These are phyloP conservation scores for Amblyopsis hoosieri DNA, from an alignment of 2,797 vertebrate genomes.

Conservation along the genomic window DNA sequence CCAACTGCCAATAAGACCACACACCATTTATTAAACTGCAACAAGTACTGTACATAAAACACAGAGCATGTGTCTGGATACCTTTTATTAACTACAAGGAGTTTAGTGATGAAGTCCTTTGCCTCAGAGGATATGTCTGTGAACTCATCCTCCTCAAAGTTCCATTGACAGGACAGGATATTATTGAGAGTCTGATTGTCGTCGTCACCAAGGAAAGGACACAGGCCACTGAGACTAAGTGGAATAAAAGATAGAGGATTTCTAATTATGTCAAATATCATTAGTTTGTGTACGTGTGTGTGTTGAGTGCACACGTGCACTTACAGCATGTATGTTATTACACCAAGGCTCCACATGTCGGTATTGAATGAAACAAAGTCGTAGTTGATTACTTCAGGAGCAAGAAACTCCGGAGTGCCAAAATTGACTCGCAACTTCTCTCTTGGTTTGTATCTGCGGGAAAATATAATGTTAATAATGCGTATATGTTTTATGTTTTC, in stretches of 20 bases:
- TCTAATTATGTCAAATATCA: background rate
- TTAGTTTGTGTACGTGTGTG: background rate
- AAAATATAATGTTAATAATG: background rate
- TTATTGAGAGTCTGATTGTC: constrained; percentile 94
- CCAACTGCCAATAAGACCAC: constrained; percentile 80
- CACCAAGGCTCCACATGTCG: constrained; percentile 98
- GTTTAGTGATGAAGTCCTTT: constrained; percentile 93
- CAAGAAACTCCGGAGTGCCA: constrained; percentile 96
- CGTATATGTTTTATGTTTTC: background rate
- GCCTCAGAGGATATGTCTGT: constrained; percentile 85
- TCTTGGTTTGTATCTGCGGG: constrained; percentile 87
- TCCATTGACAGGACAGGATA: constrained; percentile 90
- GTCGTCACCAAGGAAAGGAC: constrained; percentile 93
- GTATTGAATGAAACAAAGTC: constrained; percentile 97
- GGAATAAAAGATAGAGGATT: background rate
- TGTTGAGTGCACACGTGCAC: constrained; percentile 40
- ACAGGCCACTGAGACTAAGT: constrained; percentile 90
- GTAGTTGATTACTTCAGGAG: constrained; percentile 95
- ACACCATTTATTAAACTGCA: background rate
- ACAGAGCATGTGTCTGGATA: constrained; percentile 46
- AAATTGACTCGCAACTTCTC: constrained; percentile 96
- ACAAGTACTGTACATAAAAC: background rate
- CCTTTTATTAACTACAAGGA: constrained; percentile 92
- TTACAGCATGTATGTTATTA: constrained; percentile 98
- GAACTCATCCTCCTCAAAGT: constrained; percentile 93